Base-by-base conservation (phyloP, 2,113 vertebrate species). In the Emydura subglobosa region DNA sequence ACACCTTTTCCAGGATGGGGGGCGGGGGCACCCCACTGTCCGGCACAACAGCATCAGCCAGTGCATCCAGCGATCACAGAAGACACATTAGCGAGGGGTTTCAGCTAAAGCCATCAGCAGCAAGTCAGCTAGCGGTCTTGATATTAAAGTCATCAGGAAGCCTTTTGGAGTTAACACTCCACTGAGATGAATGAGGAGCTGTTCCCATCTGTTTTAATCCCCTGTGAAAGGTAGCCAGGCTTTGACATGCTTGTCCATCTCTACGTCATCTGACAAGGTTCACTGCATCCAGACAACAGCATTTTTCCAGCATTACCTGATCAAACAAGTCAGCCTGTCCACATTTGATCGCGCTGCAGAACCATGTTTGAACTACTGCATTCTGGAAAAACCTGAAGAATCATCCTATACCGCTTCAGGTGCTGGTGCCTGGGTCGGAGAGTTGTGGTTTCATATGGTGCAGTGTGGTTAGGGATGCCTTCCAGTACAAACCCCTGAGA, bases 351-450 rank as follows among this genome's bases (percentile, higher is more conserved):
- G 4, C 0, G 0, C 25, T 0, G 1, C 87, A 89, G 86, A 91
- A 86, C 61, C 51, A 83, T 6, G 14, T 0, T 0, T 24, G 72
- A 11, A 59, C 29, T 29, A 59, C 25, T 59, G 10, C 29, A 29
- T 59, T 12, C 25, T 59, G 9, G 57, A 16, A 59, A 59, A 25
- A 59, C 57, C 80, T 74, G 42, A 14, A 79, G 1, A 19, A 42
- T 22, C 47, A 74, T 53, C 79, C 89, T 25, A 83, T 83, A 79
- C 78, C 51, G 34, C 47, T 82, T 65, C 39, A 65, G 51, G 50
- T 89, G 34, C 80, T 82, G 83, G 42, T 89, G 81, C 76, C 82
- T 78, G 79, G 86, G 85, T 83, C 51, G 89, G 91, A 95, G 89
- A 42, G 59, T 31, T 87, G 11, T 39, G 27, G 53, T 93, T 85